These are phyloP conservation scores for Drosophila stalkeri DNA, from an alignment of 2,888 invertebrate genomes.

Conservation along the genomic window DNA sequence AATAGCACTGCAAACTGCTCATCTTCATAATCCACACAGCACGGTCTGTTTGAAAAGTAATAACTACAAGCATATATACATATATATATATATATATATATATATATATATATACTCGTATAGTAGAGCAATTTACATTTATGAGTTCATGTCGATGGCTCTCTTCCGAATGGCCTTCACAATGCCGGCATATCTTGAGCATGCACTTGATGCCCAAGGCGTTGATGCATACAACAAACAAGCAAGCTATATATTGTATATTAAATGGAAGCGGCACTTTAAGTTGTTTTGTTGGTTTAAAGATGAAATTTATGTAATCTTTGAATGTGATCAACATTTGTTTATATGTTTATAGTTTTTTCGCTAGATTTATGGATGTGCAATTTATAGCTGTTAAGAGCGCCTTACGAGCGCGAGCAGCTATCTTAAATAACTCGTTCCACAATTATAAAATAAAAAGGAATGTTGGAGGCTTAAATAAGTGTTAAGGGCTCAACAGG, in stretches of 20 bases:
- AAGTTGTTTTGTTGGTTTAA: neutral
- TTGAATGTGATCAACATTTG: neutral
- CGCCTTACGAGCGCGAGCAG: neutral
- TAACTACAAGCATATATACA: slow-evolving; percentile 23
- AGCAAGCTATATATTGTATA: neutral
- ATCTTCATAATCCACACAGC: slow-evolving; percentile 66
- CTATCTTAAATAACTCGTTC: neutral
- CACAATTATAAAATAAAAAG: neutral
- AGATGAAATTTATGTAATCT: no score
- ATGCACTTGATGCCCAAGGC: slow-evolving; percentile 3
- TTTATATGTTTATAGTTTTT: neutral
- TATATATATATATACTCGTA: neutral
- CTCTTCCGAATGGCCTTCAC: slow-evolving; percentile 9
- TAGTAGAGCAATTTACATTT: slow-evolving; percentile 54
- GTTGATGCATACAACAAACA: neutral
- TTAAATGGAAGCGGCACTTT: slow-evolving; percentile 7
- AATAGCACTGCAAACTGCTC: slow-evolving; percentile 46
- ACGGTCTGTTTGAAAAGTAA: slow-evolving; percentile 22
- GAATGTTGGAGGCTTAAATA: neutral
- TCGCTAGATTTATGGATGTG: no score
- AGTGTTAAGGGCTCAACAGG: neutral
- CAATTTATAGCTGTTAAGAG: neutral
- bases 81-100: slow-evolving; percentile 3
- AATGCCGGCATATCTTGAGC: neutral
- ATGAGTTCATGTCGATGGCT: slow-evolving; percentile 22